Conservation (phyloP, 2,888 invertebrate genomes). For the Tupiocoris notatus region DNA sequence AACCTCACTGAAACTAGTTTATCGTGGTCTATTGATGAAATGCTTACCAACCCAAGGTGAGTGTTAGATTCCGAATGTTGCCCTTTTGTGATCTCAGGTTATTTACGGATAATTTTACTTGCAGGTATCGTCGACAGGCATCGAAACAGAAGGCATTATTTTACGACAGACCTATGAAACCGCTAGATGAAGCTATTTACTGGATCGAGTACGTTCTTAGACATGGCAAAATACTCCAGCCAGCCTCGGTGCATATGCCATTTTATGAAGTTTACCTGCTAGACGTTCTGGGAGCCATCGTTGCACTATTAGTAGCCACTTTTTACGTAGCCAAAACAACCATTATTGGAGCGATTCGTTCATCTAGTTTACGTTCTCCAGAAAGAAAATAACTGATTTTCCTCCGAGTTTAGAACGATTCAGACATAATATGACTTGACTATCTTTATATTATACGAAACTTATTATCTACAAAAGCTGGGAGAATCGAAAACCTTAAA, state of each 20-base stretch:
- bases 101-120: not conserved
- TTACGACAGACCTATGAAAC: conserved; percentile 29
- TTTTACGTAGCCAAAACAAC: not conserved
- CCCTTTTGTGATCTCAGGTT: not conserved
- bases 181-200: conserved; percentile 44
- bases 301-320: not conserved
- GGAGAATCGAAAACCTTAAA: not conserved
- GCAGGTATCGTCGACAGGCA: conserved; percentile 1
- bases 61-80: not conserved
- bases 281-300: conserved; percentile 21
- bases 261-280: conserved; percentile 41
- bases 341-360: not conserved
- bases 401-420: no score
- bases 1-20: not conserved
- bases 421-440: no score
- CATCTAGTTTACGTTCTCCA: no score
- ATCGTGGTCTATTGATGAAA: not conserved
- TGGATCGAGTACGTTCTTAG: conserved; percentile 46
- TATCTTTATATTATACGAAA: no score
- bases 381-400: no score
- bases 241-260: conserved; percentile 34
- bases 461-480: no score
- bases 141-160: not conserved
- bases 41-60: conserved; percentile 2
- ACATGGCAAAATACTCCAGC: conserved; percentile 40